Conservation (phyloP, 2,797 vertebrate genomes). For the Ispidina lecontei region DNA sequence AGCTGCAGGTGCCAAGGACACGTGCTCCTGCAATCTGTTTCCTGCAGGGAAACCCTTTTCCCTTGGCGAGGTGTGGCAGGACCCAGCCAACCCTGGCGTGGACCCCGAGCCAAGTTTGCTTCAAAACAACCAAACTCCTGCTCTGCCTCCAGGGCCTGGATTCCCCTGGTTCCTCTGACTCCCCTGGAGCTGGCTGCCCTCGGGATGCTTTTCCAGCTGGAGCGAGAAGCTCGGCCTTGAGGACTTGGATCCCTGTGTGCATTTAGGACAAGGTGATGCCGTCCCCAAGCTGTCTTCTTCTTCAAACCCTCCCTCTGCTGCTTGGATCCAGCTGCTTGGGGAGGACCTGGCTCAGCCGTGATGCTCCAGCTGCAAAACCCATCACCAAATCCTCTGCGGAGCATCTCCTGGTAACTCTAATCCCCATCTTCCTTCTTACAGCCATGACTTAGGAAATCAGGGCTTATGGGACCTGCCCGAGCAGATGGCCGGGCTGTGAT, state of each 20-base stretch:
- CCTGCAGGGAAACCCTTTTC: neutral
- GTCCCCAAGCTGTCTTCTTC: neutral
- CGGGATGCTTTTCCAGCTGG: neutral
- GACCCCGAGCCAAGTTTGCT: neutral
- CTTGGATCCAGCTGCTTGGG: neutral
- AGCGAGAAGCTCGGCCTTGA: neutral
- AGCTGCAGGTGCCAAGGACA: neutral
- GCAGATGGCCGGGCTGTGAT: neutral
- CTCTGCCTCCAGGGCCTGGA: too few species aligned
- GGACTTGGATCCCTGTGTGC: rapidly evolving
- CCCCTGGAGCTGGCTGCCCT: neutral
- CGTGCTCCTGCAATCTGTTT: neutral
- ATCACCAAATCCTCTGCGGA: neutral
- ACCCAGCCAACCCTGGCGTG: neutral
- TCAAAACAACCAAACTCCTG: neutral
- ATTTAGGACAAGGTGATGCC: neutral
- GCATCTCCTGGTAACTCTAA: neutral
- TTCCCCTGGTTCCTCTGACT: rapidly evolving
- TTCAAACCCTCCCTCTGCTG: neutral
- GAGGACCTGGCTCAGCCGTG: neutral
- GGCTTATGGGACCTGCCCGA: neutral
- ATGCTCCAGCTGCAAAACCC: conserved; percentile 11
- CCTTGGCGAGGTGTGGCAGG: neutral
- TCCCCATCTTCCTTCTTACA: rapidly evolving
- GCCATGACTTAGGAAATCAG: neutral